phyloP scores from a whole-genome alignment of 2,113 vertebrate genomes.

The Lepus europaeus region DNA sequence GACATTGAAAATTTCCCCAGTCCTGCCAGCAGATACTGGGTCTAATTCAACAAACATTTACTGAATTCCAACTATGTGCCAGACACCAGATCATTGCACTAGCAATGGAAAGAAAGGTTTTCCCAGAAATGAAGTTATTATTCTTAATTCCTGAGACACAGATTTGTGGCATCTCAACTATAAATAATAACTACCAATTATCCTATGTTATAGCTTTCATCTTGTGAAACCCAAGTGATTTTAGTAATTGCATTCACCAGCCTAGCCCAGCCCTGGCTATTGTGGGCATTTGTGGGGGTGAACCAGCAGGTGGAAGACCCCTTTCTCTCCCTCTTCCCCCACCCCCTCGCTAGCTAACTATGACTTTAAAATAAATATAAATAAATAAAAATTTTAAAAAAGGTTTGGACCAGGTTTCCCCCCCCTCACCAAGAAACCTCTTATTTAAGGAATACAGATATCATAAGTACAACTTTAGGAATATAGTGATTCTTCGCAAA shows the following conservation, averaged over 20 bases:
- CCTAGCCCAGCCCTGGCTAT: too few species aligned
- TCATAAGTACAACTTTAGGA: too few species aligned
- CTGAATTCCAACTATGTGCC: background rate
- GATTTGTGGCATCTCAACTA: conserved; percentile 1
- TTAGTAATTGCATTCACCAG: conserved; percentile 13
- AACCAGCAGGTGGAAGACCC: too few species aligned
- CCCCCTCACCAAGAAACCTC: too few species aligned
- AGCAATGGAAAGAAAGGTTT: background rate
- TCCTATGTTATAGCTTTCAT: background rate
- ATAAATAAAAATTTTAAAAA: too few species aligned
- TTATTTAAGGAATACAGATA: too few species aligned
- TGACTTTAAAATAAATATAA: too few species aligned
- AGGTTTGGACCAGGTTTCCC: too few species aligned
- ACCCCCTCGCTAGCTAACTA: too few species aligned
- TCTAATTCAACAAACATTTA: background rate
- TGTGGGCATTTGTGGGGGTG: too few species aligned
- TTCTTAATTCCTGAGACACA: conserved; percentile 26
- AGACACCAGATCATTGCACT: background rate
- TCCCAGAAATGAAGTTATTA: background rate
- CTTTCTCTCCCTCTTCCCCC: too few species aligned
- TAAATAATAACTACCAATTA: background rate
- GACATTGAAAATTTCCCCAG: background rate
- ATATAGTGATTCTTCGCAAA: too few species aligned
- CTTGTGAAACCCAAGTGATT: background rate
- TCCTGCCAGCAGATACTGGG: background rate